phyloP scores from a whole-genome alignment of 2,888 invertebrate species.

The Lymantria dispar region DNA sequence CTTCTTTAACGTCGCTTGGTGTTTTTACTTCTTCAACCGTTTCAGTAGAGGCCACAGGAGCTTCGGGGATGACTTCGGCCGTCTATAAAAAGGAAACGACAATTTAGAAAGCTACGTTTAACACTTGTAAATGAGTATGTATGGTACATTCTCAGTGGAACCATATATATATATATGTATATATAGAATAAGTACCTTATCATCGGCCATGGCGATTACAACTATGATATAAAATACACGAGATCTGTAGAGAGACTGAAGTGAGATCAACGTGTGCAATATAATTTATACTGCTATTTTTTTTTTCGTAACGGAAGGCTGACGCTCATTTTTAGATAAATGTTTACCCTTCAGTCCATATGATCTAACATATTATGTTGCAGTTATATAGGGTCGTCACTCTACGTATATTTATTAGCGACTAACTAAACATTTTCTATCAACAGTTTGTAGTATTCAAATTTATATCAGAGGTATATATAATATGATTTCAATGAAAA shows the following conservation, averaged over 20 bases:
- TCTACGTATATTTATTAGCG: neutral
- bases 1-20: constrained; percentile 57
- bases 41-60: constrained; percentile 48
- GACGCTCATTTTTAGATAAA: constrained; percentile 58
- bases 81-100: constrained; percentile 52
- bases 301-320: constrained; percentile 62
- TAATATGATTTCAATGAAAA: too few relatives aligned
- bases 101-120: constrained; percentile 6
- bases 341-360: constrained; percentile 68
- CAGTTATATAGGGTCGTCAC: constrained; percentile 54
- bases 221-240: constrained; percentile 32
- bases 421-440: too few relatives aligned
- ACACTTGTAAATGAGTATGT: neutral
- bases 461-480: too few relatives aligned
- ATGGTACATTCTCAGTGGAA: neutral
- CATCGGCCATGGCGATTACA: constrained; percentile 56
- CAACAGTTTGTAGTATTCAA: too few relatives aligned
- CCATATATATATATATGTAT: too few relatives aligned
- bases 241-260: constrained; percentile 56
- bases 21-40: constrained; percentile 56
- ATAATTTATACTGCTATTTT: constrained; percentile 56
- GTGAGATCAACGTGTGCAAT: constrained; percentile 46
- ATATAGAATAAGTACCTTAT: constrained; percentile 44
- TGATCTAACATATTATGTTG: constrained; percentile 59
- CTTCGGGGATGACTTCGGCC: constrained; percentile 61